phyloP scores from a whole-genome alignment of 2,797 vertebrate species.

The Heliangelus exortis region DNA sequence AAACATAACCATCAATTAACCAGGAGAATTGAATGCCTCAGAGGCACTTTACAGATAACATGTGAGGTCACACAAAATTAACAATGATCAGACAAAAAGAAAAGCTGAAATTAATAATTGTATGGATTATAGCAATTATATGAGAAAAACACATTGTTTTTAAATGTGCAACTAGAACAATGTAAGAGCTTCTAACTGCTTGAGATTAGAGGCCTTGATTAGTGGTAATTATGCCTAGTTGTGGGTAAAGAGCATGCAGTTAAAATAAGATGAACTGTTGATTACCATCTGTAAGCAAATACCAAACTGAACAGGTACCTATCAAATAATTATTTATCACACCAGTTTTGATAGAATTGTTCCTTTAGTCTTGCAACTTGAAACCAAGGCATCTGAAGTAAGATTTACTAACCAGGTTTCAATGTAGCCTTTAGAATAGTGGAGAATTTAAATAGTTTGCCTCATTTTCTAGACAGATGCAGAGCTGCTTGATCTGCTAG shows the following conservation, averaged over 20 bases:
- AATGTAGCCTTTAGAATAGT: not conserved
- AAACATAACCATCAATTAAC: not conserved
- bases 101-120: conserved; percentile 39
- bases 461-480: not conserved
- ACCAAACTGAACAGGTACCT: conserved; percentile 41
- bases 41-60: conserved; percentile 34
- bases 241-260: not conserved
- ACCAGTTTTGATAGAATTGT: not conserved
- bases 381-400: not conserved
- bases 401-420: not conserved
- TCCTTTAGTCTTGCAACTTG: conserved; percentile 1
- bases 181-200: conserved; percentile 23
- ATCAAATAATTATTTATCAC: not conserved
- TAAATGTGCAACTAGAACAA: conserved; percentile 47
- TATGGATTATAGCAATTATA: conserved; percentile 22
- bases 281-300: not conserved
- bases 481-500: not conserved
- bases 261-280: not conserved
- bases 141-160: conserved; percentile 25
- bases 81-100: conserved; percentile 52
- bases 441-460: not conserved
- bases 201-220: conserved; percentile 46
- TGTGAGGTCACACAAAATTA: conserved; percentile 41
- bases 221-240: conserved; percentile 28
- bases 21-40: not conserved